Conservation (phyloP, 2,888 invertebrate genomes). For the Tenthredo amoena region DNA sequence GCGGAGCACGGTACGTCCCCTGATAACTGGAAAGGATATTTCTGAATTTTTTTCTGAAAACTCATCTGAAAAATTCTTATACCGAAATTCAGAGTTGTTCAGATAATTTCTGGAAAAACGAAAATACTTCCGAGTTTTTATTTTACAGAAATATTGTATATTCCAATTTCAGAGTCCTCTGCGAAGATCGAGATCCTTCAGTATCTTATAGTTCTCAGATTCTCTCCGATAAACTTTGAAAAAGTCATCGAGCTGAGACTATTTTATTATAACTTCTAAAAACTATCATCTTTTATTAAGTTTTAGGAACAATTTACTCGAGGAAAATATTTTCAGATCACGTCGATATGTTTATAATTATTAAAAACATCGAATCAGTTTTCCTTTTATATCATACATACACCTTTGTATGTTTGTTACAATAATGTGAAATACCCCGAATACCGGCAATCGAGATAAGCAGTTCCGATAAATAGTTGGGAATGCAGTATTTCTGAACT, state of each 20-base stretch:
- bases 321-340: neutral
- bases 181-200: neutral
- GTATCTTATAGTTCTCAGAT: no score
- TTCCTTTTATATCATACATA: neutral
- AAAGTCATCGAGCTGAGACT: no score
- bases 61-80: neutral
- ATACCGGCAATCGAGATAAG: neutral
- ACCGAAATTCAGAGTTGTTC: neutral
- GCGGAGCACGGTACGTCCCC: neutral
- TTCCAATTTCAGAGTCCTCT: neutral
- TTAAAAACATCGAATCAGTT: neutral
- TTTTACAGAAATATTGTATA: neutral
- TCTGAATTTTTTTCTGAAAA: neutral
- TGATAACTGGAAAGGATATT: neutral
- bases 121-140: neutral
- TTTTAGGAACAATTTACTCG: neutral
- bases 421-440: neutral
- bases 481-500: neutral
- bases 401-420: neutral
- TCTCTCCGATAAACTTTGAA: no score
- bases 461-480: neutral
- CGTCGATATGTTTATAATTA: neutral
- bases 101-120: neutral
- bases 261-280: no score
- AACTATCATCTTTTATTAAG: neutral